These are phyloP conservation scores for Liparis tanakae DNA, from an alignment of 2,797 vertebrate genomes.

Conservation along the genomic window DNA sequence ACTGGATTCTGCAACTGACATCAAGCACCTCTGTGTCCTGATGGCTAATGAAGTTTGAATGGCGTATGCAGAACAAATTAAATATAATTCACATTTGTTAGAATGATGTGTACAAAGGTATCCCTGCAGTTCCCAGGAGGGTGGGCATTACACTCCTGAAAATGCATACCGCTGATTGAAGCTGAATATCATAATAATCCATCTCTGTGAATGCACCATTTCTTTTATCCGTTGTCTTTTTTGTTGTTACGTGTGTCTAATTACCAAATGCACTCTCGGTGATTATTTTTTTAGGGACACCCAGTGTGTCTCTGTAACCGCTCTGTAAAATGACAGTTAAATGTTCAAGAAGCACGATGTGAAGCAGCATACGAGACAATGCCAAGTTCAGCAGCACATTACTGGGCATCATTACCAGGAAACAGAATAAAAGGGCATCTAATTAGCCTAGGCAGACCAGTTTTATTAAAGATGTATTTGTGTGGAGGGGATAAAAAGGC, in stretches of 20 bases:
- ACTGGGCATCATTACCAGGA: constrained; percentile 64
- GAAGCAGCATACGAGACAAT: constrained; percentile 37
- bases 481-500: constrained; percentile 55
- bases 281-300: constrained; percentile 45
- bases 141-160: constrained; percentile 10
- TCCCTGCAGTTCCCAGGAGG: constrained; percentile 6
- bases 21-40: constrained; percentile 41
- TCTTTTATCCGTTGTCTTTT: constrained; percentile 13
- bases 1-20: constrained; percentile 44
- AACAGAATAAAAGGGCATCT: constrained; percentile 63
- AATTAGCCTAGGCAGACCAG: constrained; percentile 56
- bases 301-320: constrained; percentile 47
- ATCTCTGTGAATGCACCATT: constrained; percentile 22
- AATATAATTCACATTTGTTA: constrained; percentile 30
- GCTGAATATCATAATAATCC: constrained; percentile 19
- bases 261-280: constrained; percentile 53
- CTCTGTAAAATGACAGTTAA: constrained; percentile 62
- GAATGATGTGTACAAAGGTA: constrained; percentile 29
- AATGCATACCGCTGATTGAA: neutral
- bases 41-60: constrained; percentile 65
- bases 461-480: constrained; percentile 29
- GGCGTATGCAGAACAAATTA: constrained; percentile 45
- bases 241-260: constrained; percentile 47
- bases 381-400: constrained; percentile 53
- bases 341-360: constrained; percentile 62